These are phyloP conservation scores for Schizopygopsis pylzovi DNA, from an alignment of 2,797 vertebrate genomes.

Conservation along the genomic window DNA sequence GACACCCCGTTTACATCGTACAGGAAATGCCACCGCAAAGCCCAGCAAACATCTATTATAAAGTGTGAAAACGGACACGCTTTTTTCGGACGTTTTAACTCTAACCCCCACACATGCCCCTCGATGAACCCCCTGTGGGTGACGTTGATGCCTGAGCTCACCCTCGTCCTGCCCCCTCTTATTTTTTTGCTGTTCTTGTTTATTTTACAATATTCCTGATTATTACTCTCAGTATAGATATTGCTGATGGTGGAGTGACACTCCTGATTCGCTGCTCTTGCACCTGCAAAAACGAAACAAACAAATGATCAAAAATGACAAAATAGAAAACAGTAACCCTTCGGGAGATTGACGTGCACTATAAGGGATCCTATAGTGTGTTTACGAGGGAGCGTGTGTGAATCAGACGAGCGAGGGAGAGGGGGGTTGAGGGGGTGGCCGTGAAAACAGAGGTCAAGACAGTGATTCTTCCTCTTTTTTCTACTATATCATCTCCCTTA, in stretches of 20 bases:
- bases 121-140: slow-evolving; percentile 38
- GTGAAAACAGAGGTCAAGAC: slow-evolving; percentile 41
- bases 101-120: slow-evolving; percentile 46
- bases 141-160: slow-evolving; percentile 42
- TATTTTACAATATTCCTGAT: slow-evolving; percentile 60
- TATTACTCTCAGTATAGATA: slow-evolving; percentile 59
- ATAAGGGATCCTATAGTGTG: slow-evolving; percentile 68
- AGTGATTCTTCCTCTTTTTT: slow-evolving; percentile 12
- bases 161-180: slow-evolving; percentile 43
- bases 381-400: slow-evolving; percentile 21
- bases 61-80: slow-evolving; percentile 84
- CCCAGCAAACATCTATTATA: slow-evolving; percentile 99
- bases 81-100: slow-evolving; percentile 34
- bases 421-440: slow-evolving; percentile 28
- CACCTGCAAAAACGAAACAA: slow-evolving; percentile 38
- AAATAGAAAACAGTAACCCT: slow-evolving; percentile 62
- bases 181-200: slow-evolving; percentile 60
- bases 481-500: slow-evolving; percentile 49
- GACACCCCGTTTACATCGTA: slow-evolving; percentile 98
- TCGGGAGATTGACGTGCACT: slow-evolving; percentile 68
- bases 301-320: neutral
- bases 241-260: slow-evolving; percentile 67
- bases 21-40: slow-evolving; percentile 99
- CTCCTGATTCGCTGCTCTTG: slow-evolving; percentile 77
- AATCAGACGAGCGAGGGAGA: slow-evolving; percentile 28